Evolutionary conservation across 2,888 invertebrate species (phyloP).

Genomic region (Drosophila pseudotalamancana): DNA sequence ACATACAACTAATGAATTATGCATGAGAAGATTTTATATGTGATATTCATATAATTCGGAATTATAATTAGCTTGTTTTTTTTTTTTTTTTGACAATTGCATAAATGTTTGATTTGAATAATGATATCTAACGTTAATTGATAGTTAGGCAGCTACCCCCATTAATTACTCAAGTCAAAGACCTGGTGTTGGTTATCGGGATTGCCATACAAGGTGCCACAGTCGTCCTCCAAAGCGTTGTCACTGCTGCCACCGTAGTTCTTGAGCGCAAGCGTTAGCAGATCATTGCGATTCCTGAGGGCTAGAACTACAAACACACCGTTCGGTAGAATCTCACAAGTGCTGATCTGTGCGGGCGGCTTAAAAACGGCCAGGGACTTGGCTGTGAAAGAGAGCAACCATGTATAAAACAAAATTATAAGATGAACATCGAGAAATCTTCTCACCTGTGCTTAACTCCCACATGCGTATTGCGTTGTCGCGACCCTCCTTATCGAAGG

Average conservation of each 20-base stretch:
- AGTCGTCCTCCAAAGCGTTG: conserved; percentile 75
- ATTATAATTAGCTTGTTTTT: conserved; percentile 37
- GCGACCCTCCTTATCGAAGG: conserved; percentile 89
- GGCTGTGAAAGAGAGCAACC: conserved; percentile 86
- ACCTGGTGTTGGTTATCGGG: conserved; percentile 86
- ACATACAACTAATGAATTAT: conserved; percentile 77
- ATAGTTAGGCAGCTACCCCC: conserved; percentile 39
- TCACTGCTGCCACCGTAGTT: conserved; percentile 79
- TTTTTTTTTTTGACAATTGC: conserved; percentile 14
- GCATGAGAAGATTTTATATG: conserved; percentile 70
- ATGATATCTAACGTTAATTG: conserved; percentile 77
- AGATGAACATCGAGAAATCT: not conserved
- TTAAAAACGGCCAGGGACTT: conserved; percentile 92
- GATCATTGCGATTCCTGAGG: conserved; percentile 87
- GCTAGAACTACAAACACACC: conserved; percentile 90
- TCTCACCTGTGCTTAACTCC: conserved; percentile 90
- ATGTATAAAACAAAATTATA: not conserved
- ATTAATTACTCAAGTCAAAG: conserved; percentile 85
- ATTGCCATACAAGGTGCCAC: conserved; percentile 84
- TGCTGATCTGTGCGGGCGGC: conserved; percentile 89
- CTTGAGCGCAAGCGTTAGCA: conserved; percentile 88
- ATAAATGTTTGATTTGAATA: conserved; percentile 73
- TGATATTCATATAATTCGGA: conserved; percentile 69
- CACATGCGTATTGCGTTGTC: conserved; percentile 92
- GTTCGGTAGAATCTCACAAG: conserved; percentile 91